Evolutionary conservation across 2,113 vertebrate genomes (phyloP), one percentile per base, ranked within the genome.

Genomic region (Thinocorus orbignyianus): DNA sequence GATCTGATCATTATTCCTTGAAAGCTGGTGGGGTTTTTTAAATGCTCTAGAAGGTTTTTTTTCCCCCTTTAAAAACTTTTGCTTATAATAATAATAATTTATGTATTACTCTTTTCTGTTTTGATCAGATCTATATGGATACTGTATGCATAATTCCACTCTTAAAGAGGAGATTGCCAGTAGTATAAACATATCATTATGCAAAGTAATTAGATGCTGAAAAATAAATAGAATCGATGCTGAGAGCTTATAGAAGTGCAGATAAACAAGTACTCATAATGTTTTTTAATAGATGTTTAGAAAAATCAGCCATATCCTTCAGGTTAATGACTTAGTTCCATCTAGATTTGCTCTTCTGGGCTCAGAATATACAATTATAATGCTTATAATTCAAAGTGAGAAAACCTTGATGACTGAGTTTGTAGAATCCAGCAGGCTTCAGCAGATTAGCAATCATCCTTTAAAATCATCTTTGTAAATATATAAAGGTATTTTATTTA

Each of bases 171-270:
- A 95, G 76, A 90, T 74, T 96, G 82, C 68, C 48, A 74, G 76
- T 92, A 95, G 83, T 95, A 95, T 96, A 96, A 97, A 96, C 92
- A 97, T 88, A 84, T 96, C 85, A 96, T 95, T 95, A 97, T 95
- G 81, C 64, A 93, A 91, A 92, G 68, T 92, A 97, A 97, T 97
- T 97, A 97, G 85, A 93, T 94, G 90, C 73, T 90, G 80, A 93
- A 92, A 97, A 96, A 86, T 78, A 96, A 95, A 95, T 93, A 94
- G 81, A 88, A 92, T 96, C 69, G 88, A 92, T 58, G 64, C n/a
- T 84, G 79, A 65, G 65, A 86, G 65, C 77, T 93, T 94, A 90
- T 33, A 91, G 81, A 93, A 85, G 81, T 90, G 65, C 74, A 83
- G 81, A 88, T 89, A 95, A 96, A 96, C 71, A 96, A 95, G 77